phyloP scores from a whole-genome alignment of 1,140 invertebrate species.

The Bombus superbus region DNA sequence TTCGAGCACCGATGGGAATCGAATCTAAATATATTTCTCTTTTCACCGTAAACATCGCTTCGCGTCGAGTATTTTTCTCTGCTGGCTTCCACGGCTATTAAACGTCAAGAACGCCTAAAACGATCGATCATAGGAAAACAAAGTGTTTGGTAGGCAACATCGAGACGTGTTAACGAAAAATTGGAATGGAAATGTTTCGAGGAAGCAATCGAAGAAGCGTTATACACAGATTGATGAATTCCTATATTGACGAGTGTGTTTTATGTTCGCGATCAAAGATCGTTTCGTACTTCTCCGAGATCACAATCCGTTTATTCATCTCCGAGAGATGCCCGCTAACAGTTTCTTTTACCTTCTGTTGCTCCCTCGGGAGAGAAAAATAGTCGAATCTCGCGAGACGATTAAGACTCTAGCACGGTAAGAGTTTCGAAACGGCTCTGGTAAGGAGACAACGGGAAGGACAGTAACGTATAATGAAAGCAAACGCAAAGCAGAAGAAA shows the following conservation, averaged over 20 bases:
- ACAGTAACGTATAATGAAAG: conserved; percentile 35
- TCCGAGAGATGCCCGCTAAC: conserved; percentile 23
- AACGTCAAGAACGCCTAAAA: not conserved
- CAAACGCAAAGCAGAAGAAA: not conserved
- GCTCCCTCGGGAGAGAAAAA: conserved; percentile 31
- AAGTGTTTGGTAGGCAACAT: not conserved
- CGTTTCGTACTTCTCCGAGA: not conserved
- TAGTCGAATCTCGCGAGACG: conserved; percentile 12
- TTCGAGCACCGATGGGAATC: not conserved
- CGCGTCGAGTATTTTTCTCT: not conserved
- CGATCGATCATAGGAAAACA: not conserved
- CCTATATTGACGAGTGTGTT: conserved; percentile 41
- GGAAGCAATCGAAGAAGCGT: not conserved
- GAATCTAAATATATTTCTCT: not conserved
- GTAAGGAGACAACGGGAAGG: conserved; percentile 4
- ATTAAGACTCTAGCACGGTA: conserved; percentile 6
- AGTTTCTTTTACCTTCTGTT: conserved; percentile 36
- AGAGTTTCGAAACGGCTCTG: conserved; percentile 30
- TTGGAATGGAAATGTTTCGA: conserved; percentile 29
- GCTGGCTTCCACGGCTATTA: not conserved
- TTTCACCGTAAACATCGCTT: not conserved
- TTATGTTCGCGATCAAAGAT: conserved; percentile 43
- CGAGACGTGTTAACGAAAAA: conserved; percentile 1
- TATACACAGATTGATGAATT: conserved; percentile 12
- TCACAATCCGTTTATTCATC: conserved; percentile 32